phyloP scores from a whole-genome alignment of 2,888 invertebrate genomes.

The Trachelus iudaicus region DNA sequence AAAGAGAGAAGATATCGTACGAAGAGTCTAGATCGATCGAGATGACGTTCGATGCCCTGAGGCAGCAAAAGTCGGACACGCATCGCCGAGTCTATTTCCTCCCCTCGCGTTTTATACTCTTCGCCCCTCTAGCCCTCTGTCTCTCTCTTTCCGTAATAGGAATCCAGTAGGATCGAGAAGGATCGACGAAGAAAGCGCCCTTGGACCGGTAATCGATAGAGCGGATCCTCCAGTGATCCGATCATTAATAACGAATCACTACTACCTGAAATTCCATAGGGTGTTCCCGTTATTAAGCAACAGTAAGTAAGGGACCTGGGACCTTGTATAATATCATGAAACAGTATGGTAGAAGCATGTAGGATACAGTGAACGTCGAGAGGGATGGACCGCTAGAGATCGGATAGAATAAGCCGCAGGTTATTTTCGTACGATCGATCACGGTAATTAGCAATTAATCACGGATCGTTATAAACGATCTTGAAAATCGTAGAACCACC shows the following conservation, averaged over 20 bases:
- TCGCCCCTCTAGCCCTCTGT: not conserved
- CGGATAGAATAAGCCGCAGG: slow-evolving; percentile 18
- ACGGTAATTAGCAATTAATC: slow-evolving; percentile 57
- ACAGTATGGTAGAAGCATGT: too few relatives aligned
- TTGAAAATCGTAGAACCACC: slow-evolving; percentile 8
- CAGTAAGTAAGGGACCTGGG: not conserved
- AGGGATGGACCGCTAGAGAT: too few relatives aligned
- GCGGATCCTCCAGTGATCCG: slow-evolving; percentile 19
- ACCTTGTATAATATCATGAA: too few relatives aligned
- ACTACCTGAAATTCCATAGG: slow-evolving; percentile 49
- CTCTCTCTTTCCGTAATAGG: too few relatives aligned
- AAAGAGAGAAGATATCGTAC: not conserved
- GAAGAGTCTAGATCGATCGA: not conserved
- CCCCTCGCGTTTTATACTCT: not conserved
- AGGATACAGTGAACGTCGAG: too few relatives aligned
- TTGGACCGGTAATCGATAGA: not conserved
- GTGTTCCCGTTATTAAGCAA: slow-evolving; percentile 49
- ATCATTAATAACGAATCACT: slow-evolving; percentile 54
- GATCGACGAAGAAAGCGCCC: not conserved
- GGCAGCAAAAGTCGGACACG: too few relatives aligned
- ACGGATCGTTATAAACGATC: slow-evolving; percentile 18
- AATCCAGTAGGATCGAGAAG: too few relatives aligned
- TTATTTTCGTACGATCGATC: slow-evolving; percentile 45
- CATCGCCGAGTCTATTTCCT: not conserved
- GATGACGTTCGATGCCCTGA: not conserved